Conservation (phyloP, 2,888 invertebrate genomes). For the Drosophila mulleri region DNA sequence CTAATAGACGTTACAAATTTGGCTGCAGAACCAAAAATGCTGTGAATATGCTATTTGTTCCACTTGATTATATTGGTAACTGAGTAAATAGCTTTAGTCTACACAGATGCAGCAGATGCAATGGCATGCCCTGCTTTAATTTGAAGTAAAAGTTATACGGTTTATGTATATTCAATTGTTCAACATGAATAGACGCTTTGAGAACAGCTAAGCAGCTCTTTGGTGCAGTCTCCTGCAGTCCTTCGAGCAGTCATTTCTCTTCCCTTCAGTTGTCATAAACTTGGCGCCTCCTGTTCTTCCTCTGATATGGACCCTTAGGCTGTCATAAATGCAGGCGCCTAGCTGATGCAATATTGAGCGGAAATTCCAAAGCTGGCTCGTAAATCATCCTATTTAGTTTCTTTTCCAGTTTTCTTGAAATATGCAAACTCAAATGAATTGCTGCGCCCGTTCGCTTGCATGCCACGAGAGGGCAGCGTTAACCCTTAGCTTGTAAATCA, state of each 20-base stretch:
- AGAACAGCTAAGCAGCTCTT: background rate
- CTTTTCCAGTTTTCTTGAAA: background rate
- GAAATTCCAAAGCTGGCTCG: background rate
- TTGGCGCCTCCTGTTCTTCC: background rate
- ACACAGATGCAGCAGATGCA: background rate
- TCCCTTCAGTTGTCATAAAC: background rate
- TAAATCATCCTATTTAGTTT: conserved; percentile 8
- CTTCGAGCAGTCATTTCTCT: no score
- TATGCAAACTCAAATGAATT: background rate
- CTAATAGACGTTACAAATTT: conserved; percentile 38
- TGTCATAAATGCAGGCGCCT: conserved; percentile 8
- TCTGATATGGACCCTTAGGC: background rate
- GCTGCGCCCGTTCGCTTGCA: background rate
- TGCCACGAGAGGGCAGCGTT: background rate
- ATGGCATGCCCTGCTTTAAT: background rate
- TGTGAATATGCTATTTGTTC: background rate
- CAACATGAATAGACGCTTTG: background rate
- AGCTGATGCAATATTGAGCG: conserved; percentile 3
- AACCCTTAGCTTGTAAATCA: conserved; percentile 40
- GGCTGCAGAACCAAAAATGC: conserved; percentile 21
- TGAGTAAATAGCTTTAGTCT: background rate
- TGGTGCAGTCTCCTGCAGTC: background rate
- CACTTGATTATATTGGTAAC: background rate
- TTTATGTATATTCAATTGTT: no score
- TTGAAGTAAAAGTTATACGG: no score